Base-by-base conservation (phyloP, 2,113 vertebrate genomes). In the Actenoides lindsayi region DNA sequence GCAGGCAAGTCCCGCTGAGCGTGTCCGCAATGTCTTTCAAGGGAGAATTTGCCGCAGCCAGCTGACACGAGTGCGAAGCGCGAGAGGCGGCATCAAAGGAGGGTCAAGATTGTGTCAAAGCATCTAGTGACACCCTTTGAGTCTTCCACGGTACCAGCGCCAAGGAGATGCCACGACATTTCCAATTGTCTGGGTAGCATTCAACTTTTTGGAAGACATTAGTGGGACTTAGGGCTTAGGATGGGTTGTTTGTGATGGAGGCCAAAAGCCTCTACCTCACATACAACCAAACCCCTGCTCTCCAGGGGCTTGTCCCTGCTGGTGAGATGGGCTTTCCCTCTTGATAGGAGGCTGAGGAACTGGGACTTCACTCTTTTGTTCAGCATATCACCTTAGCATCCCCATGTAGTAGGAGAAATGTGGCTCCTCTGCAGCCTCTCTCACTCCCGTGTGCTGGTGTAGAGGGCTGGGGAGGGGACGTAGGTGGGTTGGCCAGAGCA, bases 1-100 rank as follows among this genome's bases (percentile, higher is more conserved):
- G 51, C 8, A 64, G 87, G 77, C 54, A 88, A 65, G 59, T 76
- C 69, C 77, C 91, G 77, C 83, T 71, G 89, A 85, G 73, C 2
- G 0, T 59, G 70, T 39, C 68, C 19, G 0, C 2, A 10, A 28
- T 0, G 0, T 21, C 69, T 75, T 71, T 42, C n/a, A 14, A 33
- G 35, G 28, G 35, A 87, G 35, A 89, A 79, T 64, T 53, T 75
- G 28, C 33, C 79, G 69, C 67, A 71, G 51, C 19, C 0, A 0
- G 35, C 51, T 83, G 48, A n/a, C 0, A 1, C 9, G 65, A 71
- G 39, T 1, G 33, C 70, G 62, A 57, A 53, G 24, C 0, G 0
- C 12, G 24, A 88, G 62, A 56, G 35, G 16, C 4, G 20, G 20
- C 56, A 56, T 11, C 62, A 19, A 42, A 27, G n/a, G 48, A 89